Base-by-base conservation (phyloP, 1,140 invertebrate genomes). In the Drosophila neocordata region DNA sequence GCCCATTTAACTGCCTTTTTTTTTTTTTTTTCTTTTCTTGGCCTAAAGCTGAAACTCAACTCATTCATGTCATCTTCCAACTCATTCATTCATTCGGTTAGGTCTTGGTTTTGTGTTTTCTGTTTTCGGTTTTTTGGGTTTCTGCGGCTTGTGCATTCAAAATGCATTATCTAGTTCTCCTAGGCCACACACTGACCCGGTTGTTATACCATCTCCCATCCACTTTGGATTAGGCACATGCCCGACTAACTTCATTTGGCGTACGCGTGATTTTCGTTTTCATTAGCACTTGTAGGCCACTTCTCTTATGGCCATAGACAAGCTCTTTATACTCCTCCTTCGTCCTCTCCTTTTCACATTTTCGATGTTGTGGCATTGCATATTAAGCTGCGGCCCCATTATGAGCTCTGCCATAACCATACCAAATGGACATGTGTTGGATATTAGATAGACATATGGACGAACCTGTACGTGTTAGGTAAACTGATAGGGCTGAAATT, bases 21-120 rank as follows among this genome's bases (percentile, higher is more conserved):
- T 56, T 62, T 60, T 73, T 57, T 64, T 64, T 51, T 9, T 41
- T 20, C 13, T 34, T 58, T 62, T 35, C 64, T 57, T 52, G 38
- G 52, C 44, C 60, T 41, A 38, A 73, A 63, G 41, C 13, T 15
- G 41, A 44, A 15, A 12, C 41, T 20, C 15, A 48, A 48, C 15
- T 51, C 81, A 80, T 83, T 83, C 73, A 80, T 69, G 56, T 66
- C 41, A 18, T 48, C 51, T 85, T 83, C 55, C 81, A 77, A 62
- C 85, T 85, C 68, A 80, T 83, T 69, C 65, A 80, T 76, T 66
- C 62, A 44, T 62, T 53, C 24, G 57, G 20, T 34, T 44, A 15
- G 11, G 41, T 22, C 60, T 31, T 59, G 48, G 41, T 13, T n/a
- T 55, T 60, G 41, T 68, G 20, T 51, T 31, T 35, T 44, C 27